Evolutionary conservation across 1,140 invertebrate species (phyloP), one percentile per base, ranked within the genome.

Genomic region (Drosophila hydei): DNA sequence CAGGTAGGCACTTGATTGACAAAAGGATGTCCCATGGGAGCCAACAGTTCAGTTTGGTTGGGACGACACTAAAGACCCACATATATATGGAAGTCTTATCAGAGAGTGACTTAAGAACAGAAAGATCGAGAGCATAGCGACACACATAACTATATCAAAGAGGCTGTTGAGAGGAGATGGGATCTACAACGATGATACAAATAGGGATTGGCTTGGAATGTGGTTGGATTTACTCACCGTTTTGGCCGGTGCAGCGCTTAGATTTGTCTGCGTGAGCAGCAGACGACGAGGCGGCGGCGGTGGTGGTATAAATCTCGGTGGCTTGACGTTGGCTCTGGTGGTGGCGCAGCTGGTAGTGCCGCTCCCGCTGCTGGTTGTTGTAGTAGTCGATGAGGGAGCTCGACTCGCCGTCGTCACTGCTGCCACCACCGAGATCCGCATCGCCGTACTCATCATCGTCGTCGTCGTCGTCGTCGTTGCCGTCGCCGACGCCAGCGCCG

Each of bases 281-380:
- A 91, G 78, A 61, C 90, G 90, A 59, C 90, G 89, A 16, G 90
- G 90, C 21, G 90, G 90, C 61, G 90, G 90, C 38, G 90, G 90
- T 30, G 90, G 90, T 43, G 90, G 90, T 19, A 90, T 72, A 75
- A 91, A 91, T 72, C 77, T 91, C 79, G 79, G 63, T 55, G 80
- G 79, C 71, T 68, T 75, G 72, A 56, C 84, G 79, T 51, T 90
- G 83, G 45, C 88, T 77, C 54, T 90, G 87, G 23, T 72, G 59
- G n/a, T 72, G 60, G 14, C 87, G 77, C 33, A 79, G 87, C 19
- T 88, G 55, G 16, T 91, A 91, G 64, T 91, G 90, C 3, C 90
- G 90, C 69, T 91, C 87, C 63, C 90, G 83, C 52, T 91, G 90
- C 64, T 91, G 87, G 47, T 91, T 91, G 76, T 91, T 91, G 84